Conservation (phyloP, 2,113 vertebrate species). For the Nycticorax nycticorax region DNA sequence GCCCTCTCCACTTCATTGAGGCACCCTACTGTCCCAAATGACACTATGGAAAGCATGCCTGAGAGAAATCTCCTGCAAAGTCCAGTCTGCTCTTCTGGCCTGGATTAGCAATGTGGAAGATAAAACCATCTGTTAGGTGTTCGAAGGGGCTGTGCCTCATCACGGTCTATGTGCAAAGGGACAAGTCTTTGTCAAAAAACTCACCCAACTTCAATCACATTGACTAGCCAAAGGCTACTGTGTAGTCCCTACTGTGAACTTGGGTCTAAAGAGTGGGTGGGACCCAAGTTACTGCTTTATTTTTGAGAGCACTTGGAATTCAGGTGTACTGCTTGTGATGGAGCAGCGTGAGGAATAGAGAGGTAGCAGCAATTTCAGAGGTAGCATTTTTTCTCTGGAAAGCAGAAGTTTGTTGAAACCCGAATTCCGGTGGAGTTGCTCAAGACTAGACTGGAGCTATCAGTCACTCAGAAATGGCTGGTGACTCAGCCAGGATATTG, state of each 20-base stretch:
- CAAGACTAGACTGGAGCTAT: slow-evolving; percentile 6
- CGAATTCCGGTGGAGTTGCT: not conserved
- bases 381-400: not conserved
- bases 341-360: not conserved
- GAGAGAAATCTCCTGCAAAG: not conserved
- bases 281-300: not conserved
- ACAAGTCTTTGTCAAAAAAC: not conserved
- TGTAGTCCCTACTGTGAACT: not conserved
- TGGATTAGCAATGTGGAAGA: not conserved
- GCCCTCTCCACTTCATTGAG: not conserved
- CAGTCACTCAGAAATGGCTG: not conserved
- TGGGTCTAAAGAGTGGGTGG: not conserved
- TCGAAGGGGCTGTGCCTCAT: not conserved
- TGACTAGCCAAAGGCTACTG: not conserved
- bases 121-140: not conserved
- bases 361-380: not conserved
- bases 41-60: not conserved
- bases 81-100: not conserved
- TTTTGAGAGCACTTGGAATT: not conserved
- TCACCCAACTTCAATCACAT: not conserved
- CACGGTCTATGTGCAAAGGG: accelerated
- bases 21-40: not conserved
- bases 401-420: not conserved
- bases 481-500: slow-evolving; percentile 27
- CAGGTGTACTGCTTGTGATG: not conserved